A percentile compares a stretch with the other conserved stretches of the same genome.
These are phyloP conservation scores for Drosophila orena DNA, from an alignment of 1,140 invertebrate genomes.

Conservation along the genomic window DNA sequence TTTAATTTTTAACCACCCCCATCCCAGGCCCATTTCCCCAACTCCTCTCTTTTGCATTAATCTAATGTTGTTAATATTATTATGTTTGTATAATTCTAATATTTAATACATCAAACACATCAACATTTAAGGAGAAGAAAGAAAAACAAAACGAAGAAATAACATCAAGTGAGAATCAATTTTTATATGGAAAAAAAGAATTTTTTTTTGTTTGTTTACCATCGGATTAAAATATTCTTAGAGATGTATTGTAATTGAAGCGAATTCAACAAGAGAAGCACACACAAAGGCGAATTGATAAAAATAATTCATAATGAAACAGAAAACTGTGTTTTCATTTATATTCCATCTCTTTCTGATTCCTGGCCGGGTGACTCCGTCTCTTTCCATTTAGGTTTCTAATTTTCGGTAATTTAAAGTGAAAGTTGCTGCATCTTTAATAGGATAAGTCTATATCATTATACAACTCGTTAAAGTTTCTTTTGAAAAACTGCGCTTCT, in stretches of 20 bases:
- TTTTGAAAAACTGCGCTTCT: too few species aligned
- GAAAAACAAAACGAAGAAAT: constrained; percentile 20
- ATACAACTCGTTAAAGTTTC: neutral
- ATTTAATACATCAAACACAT: constrained; percentile 42
- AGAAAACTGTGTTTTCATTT: constrained; percentile 15
- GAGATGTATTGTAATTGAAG: constrained; percentile 42
- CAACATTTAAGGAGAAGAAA: constrained; percentile 48
- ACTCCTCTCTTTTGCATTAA: constrained; percentile 51
- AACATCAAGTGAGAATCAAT: constrained; percentile 26
- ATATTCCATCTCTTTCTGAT: constrained; percentile 19
- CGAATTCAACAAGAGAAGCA: constrained; percentile 17
- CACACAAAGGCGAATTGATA: constrained; percentile 55
- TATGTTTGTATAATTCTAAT: constrained; percentile 76
- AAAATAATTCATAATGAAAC: constrained; percentile 60
- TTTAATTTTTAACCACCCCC: constrained; percentile 2
- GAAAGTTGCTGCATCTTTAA: constrained; percentile 37
- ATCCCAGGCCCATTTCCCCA: neutral
- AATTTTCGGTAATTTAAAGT: constrained; percentile 5
- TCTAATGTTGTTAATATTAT: constrained; percentile 81
- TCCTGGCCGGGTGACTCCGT: constrained; percentile 6
- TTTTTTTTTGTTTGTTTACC: constrained; percentile 44
- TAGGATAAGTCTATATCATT: neutral
- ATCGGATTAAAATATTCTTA: constrained; percentile 46
- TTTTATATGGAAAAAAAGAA: constrained; percentile 38
- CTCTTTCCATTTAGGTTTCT: constrained; percentile 20